phyloP scores from a whole-genome alignment of 2,888 invertebrate species.

The Augochlorella aurata region DNA sequence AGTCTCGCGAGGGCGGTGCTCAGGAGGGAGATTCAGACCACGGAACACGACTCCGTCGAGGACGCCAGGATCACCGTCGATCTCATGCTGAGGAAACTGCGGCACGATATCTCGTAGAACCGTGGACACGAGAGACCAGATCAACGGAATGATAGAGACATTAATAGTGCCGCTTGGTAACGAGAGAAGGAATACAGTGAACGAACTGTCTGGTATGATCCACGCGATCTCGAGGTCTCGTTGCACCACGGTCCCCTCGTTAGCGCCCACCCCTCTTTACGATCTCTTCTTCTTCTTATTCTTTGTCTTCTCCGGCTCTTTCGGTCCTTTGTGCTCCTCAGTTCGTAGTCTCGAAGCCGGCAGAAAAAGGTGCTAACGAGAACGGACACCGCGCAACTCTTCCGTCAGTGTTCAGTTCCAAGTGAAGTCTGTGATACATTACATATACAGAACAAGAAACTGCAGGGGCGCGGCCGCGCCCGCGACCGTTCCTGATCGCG shows the following conservation, averaged over 20 bases:
- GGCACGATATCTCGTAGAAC: conserved; percentile 55
- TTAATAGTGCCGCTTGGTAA: conserved; percentile 7
- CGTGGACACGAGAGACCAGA: not conserved
- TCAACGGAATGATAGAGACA: not conserved
- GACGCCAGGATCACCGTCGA: conserved; percentile 96
- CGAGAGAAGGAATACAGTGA: not conserved
- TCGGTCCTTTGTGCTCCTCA: not conserved
- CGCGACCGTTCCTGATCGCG: not conserved
- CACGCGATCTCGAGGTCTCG: not conserved
- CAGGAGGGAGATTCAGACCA: conserved; percentile 91
- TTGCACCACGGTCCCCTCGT: not conserved
- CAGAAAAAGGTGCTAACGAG: conserved; percentile 4
- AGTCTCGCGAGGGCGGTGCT: conserved; percentile 89
- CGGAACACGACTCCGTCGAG: conserved; percentile 94
- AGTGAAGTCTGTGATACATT: conserved; percentile 77
- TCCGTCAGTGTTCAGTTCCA: conserved; percentile 72
- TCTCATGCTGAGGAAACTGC: conserved; percentile 86
- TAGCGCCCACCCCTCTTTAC: not conserved
- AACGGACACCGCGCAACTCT: conserved; percentile 29
- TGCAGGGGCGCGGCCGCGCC: conserved; percentile 4
- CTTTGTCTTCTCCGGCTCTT: no score
- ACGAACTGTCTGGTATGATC: not conserved
- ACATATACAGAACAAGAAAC: conserved; percentile 53
- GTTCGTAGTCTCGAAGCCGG: not conserved
- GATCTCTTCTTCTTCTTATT: not conserved